These are phyloP conservation scores for Acanthacorydalis orientalis DNA, from an alignment of 2,888 invertebrate genomes.

Conservation along the genomic window DNA sequence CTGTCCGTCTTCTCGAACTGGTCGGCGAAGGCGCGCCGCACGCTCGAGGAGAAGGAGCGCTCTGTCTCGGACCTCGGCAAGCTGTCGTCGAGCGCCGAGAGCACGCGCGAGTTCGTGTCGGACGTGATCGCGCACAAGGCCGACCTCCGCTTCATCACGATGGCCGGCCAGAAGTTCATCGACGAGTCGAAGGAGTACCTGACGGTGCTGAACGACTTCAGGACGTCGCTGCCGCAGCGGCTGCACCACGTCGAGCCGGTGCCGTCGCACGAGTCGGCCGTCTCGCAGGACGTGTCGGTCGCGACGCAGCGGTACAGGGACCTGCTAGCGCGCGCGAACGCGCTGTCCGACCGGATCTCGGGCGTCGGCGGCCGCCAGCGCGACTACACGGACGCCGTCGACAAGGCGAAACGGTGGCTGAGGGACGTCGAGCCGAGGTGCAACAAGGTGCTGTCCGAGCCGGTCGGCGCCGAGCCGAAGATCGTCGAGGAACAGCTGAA, in stretches of 20 bases:
- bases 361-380: conserved; percentile 61
- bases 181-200: conserved; percentile 81
- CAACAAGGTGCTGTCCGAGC: conserved; percentile 59
- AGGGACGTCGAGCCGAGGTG: conserved; percentile 62
- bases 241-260: conserved; percentile 60
- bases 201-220: conserved; percentile 66
- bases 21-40: conserved; percentile 65
- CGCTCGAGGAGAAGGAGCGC: conserved; percentile 71
- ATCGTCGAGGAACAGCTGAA: conserved; percentile 75
- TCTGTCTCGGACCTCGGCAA: conserved; percentile 61
- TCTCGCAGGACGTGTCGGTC: conserved; percentile 61
- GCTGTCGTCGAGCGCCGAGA: conserved; percentile 52
- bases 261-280: conserved; percentile 51
- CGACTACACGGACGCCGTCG: conserved; percentile 69
- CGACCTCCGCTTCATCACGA: conserved; percentile 85
- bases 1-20: conserved; percentile 65
- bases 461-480: conserved; percentile 72
- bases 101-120: conserved; percentile 75
- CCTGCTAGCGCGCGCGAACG: conserved; percentile 64
- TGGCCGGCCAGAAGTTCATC: conserved; percentile 91
- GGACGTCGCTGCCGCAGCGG: conserved; percentile 67
- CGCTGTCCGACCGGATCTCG: conserved; percentile 64
- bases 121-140: conserved; percentile 94
- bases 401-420: conserved; percentile 65
- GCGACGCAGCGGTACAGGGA: conserved; percentile 70